These are phyloP conservation scores for Pogonocichla stellata DNA, from an alignment of 2,113 vertebrate species.

Conservation along the genomic window DNA sequence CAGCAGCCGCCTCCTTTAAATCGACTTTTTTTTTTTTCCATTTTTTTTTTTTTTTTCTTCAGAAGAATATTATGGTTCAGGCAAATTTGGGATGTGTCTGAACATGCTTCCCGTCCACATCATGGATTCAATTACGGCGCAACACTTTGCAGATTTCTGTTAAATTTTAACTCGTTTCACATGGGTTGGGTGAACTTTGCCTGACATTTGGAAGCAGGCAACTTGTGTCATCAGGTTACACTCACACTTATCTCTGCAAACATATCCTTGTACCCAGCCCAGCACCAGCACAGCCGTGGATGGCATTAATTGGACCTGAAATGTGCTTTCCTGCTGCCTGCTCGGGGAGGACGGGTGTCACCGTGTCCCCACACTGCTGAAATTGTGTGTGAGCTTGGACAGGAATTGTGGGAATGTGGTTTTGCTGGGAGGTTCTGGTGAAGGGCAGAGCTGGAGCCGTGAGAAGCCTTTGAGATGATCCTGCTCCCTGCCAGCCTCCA, in stretches of 20 bases:
- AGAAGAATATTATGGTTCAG: not conserved
- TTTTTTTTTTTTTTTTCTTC: not conserved
- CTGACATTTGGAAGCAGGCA: constrained; percentile 73
- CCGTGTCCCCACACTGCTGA: not conserved
- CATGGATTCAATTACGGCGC: constrained; percentile 24
- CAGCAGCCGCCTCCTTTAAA: not conserved
- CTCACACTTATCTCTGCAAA: constrained; percentile 68
- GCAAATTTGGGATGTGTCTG: constrained; percentile 27
- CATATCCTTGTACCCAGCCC: constrained; percentile 57
- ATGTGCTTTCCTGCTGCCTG: constrained; percentile 17
- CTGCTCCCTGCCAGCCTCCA: no score
- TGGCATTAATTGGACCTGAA: constrained; percentile 57
- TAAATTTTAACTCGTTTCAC: constrained; percentile 75
- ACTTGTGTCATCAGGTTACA: constrained; percentile 75
- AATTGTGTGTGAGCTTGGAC: rapidly evolving
- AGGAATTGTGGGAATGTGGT: rapidly evolving
- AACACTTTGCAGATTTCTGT: constrained; percentile 51
- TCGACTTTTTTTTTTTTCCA: not conserved
- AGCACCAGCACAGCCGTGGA: not conserved
- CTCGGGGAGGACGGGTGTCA: not conserved
- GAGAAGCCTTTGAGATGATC: not conserved
- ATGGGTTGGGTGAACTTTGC: constrained; percentile 69
- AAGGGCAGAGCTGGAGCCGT: not conserved
- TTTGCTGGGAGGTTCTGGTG: not conserved
- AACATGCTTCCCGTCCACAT: not conserved